Percentiles rank a stretch among this genome's conserved stretches.
Conservation (phyloP, 2,113 vertebrate species). For the Machaerirhynchus nigripectus region DNA sequence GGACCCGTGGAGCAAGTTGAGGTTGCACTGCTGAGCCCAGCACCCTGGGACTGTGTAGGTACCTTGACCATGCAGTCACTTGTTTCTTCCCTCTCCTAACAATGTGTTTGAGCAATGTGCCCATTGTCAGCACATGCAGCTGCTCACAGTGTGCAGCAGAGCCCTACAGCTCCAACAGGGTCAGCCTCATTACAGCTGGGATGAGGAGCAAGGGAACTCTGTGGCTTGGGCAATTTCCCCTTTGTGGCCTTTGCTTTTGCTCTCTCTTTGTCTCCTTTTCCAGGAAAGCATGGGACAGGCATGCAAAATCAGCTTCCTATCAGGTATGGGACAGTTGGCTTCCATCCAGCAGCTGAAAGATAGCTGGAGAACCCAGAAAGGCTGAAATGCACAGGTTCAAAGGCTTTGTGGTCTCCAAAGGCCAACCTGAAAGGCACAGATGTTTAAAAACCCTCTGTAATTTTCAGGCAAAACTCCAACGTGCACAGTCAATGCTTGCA, state of each 20-base stretch:
- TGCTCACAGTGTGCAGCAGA: neutral
- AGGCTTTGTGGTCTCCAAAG: neutral
- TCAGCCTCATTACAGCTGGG: neutral
- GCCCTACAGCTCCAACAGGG: neutral
- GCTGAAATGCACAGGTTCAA: neutral
- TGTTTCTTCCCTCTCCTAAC: neutral
- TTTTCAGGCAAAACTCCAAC: neutral
- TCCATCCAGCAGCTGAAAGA: neutral
- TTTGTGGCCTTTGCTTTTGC: neutral
- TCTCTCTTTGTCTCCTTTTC: neutral
- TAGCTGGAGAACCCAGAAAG: neutral
- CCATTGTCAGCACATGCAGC: neutral
- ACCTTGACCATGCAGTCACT: neutral
- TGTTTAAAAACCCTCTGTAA: neutral
- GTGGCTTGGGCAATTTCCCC: neutral
- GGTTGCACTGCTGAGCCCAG: fast-evolving
- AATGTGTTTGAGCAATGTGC: neutral
- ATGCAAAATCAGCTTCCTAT: neutral
- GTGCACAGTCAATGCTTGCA: neutral
- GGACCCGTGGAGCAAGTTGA: neutral
- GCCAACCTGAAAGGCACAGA: neutral
- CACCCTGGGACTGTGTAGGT: neutral
- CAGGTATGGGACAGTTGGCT: neutral
- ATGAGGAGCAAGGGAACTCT: neutral
- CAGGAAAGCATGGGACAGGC: neutral